These are phyloP conservation scores for Drosophila fulvimacula DNA, from an alignment of 2,888 invertebrate species.

Conservation along the genomic window DNA sequence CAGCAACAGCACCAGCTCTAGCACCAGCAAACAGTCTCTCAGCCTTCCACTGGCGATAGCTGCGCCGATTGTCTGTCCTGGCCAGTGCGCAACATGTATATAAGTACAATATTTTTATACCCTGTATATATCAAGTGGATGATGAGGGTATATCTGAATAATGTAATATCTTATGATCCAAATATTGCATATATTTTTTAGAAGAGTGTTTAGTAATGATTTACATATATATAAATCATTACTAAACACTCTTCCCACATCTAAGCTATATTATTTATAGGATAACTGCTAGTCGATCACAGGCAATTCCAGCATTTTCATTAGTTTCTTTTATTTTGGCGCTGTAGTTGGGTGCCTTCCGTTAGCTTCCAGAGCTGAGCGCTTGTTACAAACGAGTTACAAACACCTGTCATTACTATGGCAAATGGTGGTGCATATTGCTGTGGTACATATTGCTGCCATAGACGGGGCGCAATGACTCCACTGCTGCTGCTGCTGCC, in stretches of 20 bases:
- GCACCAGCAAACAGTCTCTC: conserved; percentile 10
- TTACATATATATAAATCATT: no score
- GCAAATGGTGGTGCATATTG: conserved; percentile 68
- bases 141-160: neutral
- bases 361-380: conserved; percentile 59
- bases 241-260: no score
- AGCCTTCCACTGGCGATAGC: conserved; percentile 48
- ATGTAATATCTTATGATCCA: neutral
- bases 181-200: no score
- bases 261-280: neutral
- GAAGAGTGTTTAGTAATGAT: no score
- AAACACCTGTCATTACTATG: conserved; percentile 81
- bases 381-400: conserved; percentile 68
- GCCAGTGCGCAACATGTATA: conserved; percentile 33
- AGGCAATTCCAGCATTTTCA: conserved; percentile 3
- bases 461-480: conserved; percentile 29
- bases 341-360: conserved; percentile 55
- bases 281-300: conserved; percentile 7
- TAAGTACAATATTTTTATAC: conserved; percentile 40
- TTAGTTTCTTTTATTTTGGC: conserved; percentile 42
- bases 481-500: conserved; percentile 25
- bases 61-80: conserved; percentile 56
- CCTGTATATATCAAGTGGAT: neutral
- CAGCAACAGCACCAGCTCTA: neutral
- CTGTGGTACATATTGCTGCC: conserved; percentile 38